Percentiles rank a stretch among this genome's conserved stretches.
phyloP scores from a whole-genome alignment of 2,797 vertebrate species.

The Microctenopoma lineatum region DNA sequence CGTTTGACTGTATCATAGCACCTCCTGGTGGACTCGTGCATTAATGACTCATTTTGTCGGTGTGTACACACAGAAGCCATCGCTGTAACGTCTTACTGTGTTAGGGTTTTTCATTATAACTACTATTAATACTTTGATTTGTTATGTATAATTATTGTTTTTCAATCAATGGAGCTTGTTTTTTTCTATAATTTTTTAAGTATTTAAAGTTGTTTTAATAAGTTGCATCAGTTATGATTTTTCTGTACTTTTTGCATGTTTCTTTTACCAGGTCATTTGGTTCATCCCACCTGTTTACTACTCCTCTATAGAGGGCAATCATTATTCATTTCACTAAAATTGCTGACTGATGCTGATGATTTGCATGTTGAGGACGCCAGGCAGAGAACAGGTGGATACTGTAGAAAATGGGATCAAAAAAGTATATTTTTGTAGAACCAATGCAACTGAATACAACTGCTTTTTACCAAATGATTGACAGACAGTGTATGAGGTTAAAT shows the following conservation, averaged over 20 bases:
- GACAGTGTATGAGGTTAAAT: constrained; percentile 55
- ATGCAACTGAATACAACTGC: constrained; percentile 69
- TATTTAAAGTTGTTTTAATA: constrained; percentile 52
- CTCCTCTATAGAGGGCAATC: constrained; percentile 16
- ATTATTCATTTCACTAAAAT: constrained; percentile 25
- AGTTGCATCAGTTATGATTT: constrained; percentile 50
- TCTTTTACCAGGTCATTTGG: constrained; percentile 29
- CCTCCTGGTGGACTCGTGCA: constrained; percentile 76
- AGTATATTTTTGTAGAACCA: constrained; percentile 81
- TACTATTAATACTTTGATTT: constrained; percentile 65
- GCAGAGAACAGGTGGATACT: constrained; percentile 26
- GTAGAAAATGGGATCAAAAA: constrained; percentile 45
- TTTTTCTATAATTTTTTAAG: constrained; percentile 49
- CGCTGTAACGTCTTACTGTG: constrained; percentile 72
- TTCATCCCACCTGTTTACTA: constrained; percentile 1
- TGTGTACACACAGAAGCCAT: constrained; percentile 72
- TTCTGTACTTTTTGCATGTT: constrained; percentile 7
- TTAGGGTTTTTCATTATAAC: constrained; percentile 65
- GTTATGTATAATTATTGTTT: constrained; percentile 63
- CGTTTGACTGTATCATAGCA: constrained; percentile 70
- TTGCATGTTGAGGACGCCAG: constrained; percentile 34
- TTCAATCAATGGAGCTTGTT: constrained; percentile 45
- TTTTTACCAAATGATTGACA: constrained; percentile 81
- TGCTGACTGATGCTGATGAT: constrained; percentile 33
- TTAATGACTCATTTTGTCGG: constrained; percentile 53